These are phyloP conservation scores for Euglossa dilemma DNA, from an alignment of 1,140 invertebrate genomes.

Conservation along the genomic window DNA sequence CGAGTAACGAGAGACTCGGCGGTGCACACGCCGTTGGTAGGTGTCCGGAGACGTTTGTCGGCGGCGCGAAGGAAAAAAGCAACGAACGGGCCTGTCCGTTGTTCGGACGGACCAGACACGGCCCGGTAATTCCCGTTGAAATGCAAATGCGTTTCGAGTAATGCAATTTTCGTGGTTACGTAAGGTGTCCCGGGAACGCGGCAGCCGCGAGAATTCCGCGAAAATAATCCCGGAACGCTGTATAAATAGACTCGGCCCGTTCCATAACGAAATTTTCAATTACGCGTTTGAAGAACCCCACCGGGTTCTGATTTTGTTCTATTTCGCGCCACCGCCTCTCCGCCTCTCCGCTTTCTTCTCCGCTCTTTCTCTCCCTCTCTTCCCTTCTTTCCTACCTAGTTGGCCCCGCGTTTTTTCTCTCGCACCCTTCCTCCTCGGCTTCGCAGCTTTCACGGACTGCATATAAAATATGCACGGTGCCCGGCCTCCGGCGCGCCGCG, in stretches of 20 bases:
- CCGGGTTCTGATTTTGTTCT: constrained; percentile 40
- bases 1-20: no score
- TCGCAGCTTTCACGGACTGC: constrained; percentile 44
- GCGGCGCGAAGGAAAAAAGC: neutral
- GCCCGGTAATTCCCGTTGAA: neutral
- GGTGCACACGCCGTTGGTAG: no score
- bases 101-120: neutral
- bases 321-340: constrained; percentile 28
- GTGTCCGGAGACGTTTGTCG: no score
- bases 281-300: constrained; percentile 32
- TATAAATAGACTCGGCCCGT: constrained; percentile 22
- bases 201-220: neutral
- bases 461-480: constrained; percentile 63
- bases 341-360: neutral
- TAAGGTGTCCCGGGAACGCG: constrained; percentile 22
- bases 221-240: constrained; percentile 35
- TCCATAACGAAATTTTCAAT: constrained; percentile 51
- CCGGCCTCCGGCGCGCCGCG: constrained; percentile 23
- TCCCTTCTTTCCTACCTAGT: constrained; percentile 21
- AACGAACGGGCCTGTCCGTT: neutral
- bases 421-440: neutral
- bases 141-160: constrained; percentile 30
- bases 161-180: constrained; percentile 31
- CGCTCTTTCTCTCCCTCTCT: neutral
- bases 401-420: constrained; percentile 45